Evolutionary conservation across 1,140 invertebrate genomes (phyloP).

Genomic region (Pemphigus obesinymphae): DNA sequence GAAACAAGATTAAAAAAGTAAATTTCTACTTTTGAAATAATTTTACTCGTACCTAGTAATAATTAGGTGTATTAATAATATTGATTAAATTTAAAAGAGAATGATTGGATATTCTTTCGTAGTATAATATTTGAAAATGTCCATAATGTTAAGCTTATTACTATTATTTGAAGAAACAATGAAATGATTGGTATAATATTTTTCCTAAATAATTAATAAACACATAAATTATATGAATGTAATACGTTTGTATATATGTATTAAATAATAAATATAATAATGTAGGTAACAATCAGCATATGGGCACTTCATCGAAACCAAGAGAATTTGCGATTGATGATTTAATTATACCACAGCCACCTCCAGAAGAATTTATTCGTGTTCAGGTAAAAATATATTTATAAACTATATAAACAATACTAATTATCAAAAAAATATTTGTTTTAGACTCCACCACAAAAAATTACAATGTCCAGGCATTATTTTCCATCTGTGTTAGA

Average conservation of each 20-base stretch:
- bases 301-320: constrained; percentile 23
- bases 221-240: too few species aligned
- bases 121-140: too few species aligned
- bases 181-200: too few species aligned
- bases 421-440: neutral
- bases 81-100: too few species aligned
- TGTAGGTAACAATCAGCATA: constrained; percentile 29
- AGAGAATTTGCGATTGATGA: constrained; percentile 35
- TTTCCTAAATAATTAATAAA: too few species aligned
- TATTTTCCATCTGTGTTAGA: constrained; percentile 34
- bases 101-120: too few species aligned
- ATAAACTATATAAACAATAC: neutral
- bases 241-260: neutral
- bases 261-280: neutral
- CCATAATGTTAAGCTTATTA: too few species aligned
- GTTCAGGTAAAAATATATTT: constrained; percentile 10
- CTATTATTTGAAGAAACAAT: too few species aligned
- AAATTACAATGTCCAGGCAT: constrained; percentile 28
- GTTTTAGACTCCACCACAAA: constrained; percentile 29
- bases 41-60: too few species aligned
- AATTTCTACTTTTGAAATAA: too few species aligned
- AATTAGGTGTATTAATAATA: too few species aligned
- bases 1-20: too few species aligned
- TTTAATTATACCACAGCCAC: constrained; percentile 29
- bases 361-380: constrained; percentile 14